A percentile compares a stretch with the other conserved stretches of the same genome.
Evolutionary conservation across 2,113 vertebrate genomes (phyloP).

Genomic region (Corvus hawaiiensis): DNA sequence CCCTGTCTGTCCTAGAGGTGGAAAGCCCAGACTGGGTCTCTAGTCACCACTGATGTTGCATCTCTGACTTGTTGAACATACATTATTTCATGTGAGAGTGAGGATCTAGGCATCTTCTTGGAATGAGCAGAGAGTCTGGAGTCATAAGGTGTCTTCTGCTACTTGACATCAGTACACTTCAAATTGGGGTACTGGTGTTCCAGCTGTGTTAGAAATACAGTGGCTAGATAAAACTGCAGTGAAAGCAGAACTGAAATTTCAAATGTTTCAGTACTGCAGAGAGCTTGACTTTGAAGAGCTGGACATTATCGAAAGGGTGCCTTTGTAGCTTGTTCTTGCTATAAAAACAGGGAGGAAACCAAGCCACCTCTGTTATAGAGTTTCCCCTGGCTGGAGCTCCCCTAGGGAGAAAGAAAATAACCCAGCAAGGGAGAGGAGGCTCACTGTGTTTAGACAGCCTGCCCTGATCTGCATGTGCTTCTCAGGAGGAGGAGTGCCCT

Average conservation of each 20-base stretch:
- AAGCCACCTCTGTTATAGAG: constrained; percentile 11
- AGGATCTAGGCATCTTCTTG: not conserved
- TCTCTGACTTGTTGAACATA: not conserved
- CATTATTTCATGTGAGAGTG: not conserved
- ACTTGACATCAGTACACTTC: not conserved
- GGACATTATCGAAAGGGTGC: not conserved
- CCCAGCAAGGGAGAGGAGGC: not conserved
- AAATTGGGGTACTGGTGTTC: not conserved
- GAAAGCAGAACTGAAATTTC: not conserved
- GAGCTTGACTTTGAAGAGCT: not conserved
- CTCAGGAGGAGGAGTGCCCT: constrained; percentile 36
- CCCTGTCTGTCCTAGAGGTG: not conserved
- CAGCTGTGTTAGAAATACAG: not conserved
- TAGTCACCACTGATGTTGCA: not conserved
- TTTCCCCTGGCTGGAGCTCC: constrained; percentile 4
- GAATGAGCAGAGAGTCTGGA: not conserved
- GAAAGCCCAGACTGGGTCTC: not conserved
- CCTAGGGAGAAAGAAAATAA: constrained; percentile 35
- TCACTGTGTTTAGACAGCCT: constrained; percentile 25
- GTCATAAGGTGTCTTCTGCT: not conserved
- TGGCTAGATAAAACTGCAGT: not conserved
- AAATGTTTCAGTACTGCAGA: not conserved
- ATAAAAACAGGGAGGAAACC: constrained; percentile 30
- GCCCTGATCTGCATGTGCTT: not conserved
- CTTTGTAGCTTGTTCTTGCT: constrained; percentile 10